Conservation (phyloP, 2,113 vertebrate species). For the Pavo muticus region DNA sequence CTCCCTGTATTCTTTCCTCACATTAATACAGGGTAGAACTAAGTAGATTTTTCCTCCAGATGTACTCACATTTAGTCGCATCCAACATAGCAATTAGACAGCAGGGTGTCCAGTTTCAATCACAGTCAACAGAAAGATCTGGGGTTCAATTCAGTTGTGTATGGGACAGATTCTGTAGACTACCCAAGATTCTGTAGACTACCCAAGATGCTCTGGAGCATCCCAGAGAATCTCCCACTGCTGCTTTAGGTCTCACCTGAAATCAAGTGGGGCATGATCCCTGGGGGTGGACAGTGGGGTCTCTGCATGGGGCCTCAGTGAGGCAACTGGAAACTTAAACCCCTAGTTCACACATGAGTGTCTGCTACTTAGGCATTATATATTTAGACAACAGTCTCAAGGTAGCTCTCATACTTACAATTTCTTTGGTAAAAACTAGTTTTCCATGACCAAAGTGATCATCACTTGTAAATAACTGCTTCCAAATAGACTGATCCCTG, state of each 20-base stretch:
- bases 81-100: background rate
- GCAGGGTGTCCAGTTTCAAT: background rate
- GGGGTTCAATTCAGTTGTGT: rapidly evolving
- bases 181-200: background rate
- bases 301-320: rapidly evolving
- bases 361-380: background rate
- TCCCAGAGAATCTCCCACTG: rapidly evolving
- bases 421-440: background rate
- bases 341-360: rapidly evolving
- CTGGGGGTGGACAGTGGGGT: background rate
- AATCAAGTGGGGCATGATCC: background rate
- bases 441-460: background rate
- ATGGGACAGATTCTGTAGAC: background rate
- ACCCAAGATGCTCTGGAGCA: background rate
- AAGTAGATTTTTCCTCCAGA: background rate
- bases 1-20: background rate
- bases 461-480: background rate
- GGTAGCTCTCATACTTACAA: background rate
- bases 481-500: background rate
- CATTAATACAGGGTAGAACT: background rate
- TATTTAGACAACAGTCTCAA: background rate
- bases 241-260: background rate
- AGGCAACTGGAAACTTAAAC: background rate
- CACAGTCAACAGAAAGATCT: background rate
- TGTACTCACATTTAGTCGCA: background rate